phyloP scores from a whole-genome alignment of 2,113 vertebrate species.

The Nicator chloris region DNA sequence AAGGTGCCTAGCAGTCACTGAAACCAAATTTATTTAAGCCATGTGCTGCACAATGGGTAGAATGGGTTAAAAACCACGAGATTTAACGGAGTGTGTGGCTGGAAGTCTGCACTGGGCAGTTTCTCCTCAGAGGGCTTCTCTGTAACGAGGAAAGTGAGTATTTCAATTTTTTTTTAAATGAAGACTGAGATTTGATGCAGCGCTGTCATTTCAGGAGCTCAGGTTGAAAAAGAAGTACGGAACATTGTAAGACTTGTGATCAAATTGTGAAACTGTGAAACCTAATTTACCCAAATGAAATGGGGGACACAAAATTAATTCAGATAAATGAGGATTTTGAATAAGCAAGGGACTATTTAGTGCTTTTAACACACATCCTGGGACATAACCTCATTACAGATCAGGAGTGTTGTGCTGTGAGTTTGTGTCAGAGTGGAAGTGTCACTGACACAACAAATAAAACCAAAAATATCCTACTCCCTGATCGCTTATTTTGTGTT shows the following conservation, averaged over 20 bases:
- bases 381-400: conserved; percentile 64
- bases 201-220: neutral
- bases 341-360: conserved; percentile 61
- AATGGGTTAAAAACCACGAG: neutral
- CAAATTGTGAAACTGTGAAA: conserved; percentile 61
- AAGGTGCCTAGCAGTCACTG: neutral
- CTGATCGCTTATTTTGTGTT: conserved; percentile 53
- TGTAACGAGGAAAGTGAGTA: neutral
- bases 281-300: conserved; percentile 61
- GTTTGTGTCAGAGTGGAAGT: conserved; percentile 62
- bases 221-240: neutral
- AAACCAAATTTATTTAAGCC: neutral
- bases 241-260: conserved; percentile 41
- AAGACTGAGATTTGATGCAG: neutral
- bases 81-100: neutral
- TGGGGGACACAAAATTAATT: conserved; percentile 62
- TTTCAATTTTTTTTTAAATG: neutral
- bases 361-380: conserved; percentile 54
- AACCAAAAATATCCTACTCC: conserved; percentile 58
- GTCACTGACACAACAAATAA: conserved; percentile 58
- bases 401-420: conserved; percentile 28
- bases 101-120: neutral
- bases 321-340: conserved; percentile 63
- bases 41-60: neutral
- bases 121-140: neutral